Conservation (phyloP, 2,797 vertebrate species). For the Mormyrops boulengeri region DNA sequence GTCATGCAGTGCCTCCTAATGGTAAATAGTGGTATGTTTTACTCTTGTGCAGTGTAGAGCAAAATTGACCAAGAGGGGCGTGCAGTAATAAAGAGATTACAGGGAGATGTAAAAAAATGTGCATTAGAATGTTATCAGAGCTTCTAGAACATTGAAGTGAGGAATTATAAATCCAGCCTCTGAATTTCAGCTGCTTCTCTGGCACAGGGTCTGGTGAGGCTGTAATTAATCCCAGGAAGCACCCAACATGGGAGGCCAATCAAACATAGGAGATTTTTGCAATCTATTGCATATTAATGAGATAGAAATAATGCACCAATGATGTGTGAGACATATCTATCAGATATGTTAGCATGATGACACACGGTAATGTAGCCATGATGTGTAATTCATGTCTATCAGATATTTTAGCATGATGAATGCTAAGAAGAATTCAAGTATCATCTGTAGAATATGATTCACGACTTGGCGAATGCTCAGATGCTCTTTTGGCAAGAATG, state of each 20-base stretch:
- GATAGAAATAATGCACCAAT: not conserved
- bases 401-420: not conserved
- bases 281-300: not conserved
- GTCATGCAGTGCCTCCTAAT: slow-evolving; percentile 10
- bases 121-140: not conserved
- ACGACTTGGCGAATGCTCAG: not conserved
- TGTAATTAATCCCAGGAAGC: not conserved
- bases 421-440: not conserved
- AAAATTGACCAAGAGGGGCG: not conserved
- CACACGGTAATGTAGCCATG: not conserved
- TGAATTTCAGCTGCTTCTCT: not conserved
- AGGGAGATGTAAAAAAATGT: not conserved
- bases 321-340: not conserved
- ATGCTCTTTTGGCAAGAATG: not conserved
- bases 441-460: not conserved
- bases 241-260: not conserved
- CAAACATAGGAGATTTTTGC: not conserved
- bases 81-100: not conserved
- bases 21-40: not conserved
- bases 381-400: not conserved
- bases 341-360: not conserved
- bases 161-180: not conserved
- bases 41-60: not conserved
- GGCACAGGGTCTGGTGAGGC: not conserved
- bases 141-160: not conserved